Evolutionary conservation across 1,140 invertebrate genomes (phyloP).

Genomic region (Lethocerus indicus): DNA sequence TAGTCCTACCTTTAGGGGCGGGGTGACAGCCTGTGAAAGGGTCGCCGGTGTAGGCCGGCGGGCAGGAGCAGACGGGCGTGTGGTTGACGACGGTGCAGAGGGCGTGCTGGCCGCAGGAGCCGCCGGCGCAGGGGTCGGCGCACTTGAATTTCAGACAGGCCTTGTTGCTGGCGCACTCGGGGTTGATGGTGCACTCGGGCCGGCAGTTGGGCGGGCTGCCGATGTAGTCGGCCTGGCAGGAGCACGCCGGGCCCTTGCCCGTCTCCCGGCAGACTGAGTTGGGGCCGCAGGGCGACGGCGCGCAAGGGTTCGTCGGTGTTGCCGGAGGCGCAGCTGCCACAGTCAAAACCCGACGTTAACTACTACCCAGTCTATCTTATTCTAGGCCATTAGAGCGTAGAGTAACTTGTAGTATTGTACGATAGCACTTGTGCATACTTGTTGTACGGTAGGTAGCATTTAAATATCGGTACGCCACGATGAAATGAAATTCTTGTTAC

Average conservation of each 20-base stretch:
- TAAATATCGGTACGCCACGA: no score
- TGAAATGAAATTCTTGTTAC: no score
- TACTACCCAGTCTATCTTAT: no score
- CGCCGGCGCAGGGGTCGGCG: conserved; percentile 32
- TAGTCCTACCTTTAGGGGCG: conserved; percentile 28
- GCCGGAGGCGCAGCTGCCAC: conserved; percentile 19
- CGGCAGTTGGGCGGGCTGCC: conserved; percentile 33
- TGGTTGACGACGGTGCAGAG: conserved; percentile 32
- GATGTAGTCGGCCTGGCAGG: conserved; percentile 30
- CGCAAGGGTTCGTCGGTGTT: conserved; percentile 24
- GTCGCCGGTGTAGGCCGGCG: conserved; percentile 34
- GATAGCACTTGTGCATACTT: no score
- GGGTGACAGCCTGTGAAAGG: conserved; percentile 31
- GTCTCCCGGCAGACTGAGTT: conserved; percentile 30
- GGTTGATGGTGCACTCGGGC: conserved; percentile 31
- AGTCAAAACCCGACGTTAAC: no score
- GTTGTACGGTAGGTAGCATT: no score
- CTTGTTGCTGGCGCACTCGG: conserved; percentile 30
- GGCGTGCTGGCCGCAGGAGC: conserved; percentile 34
- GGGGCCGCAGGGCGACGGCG: conserved; percentile 33
- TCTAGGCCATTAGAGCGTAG: no score
- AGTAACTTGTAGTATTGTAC: no score
- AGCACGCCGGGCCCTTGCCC: conserved; percentile 27
- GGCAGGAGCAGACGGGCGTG: conserved; percentile 32
- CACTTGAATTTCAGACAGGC: conserved; percentile 33